Evolutionary conservation across 1,140 invertebrate species (phyloP), one percentile per base, ranked within the genome.

Genomic region (Neodiprion virginianus): DNA sequence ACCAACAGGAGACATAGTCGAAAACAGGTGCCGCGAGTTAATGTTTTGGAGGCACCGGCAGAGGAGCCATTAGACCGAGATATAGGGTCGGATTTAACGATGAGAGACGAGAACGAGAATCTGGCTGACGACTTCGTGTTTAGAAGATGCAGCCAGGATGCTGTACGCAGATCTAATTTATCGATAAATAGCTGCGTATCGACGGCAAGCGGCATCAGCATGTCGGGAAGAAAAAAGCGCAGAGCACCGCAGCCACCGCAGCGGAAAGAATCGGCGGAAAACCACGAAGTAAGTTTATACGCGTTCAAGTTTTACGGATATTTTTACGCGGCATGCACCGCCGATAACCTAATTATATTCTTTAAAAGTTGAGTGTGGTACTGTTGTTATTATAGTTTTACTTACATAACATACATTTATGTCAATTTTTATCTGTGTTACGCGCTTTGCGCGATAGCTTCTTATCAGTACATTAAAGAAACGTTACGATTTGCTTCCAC

Each of bases 171-270:
- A 78, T 88, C 85, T 8, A 88, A 88, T 79, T 79, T 88, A 49
- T 88, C 86, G 3, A 88, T 88, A 67, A 88, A 86, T 53, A 88
- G 86, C 73, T 88, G 85, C 66, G 74, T 84, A 40, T 88, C 86
- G 10, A 72, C 87, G 71, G 80, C 76, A 0, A 88, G 86, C 76
- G 83, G 80, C 48, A 79, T 82, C 8, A 87, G 85, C 66, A 79
- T 80, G 67, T 85, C 83, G 61, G 80, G 84, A 4, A 83, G 85
- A 12, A 88, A 86, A 75, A 88, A 88, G 75, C 80, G 85, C 61
- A 83, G 84, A 77, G 86, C 86, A 8, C 85, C 85, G 10, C 84
- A 78, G 17, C 86, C 86, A 8, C 86, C 86, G 48, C 76, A 77
- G 61, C 78, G 75, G 1, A 79, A 75, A 74, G 83, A 84, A 69